Conservation (phyloP, 2,888 invertebrate genomes). For the Fissipunctia ypsillon region DNA sequence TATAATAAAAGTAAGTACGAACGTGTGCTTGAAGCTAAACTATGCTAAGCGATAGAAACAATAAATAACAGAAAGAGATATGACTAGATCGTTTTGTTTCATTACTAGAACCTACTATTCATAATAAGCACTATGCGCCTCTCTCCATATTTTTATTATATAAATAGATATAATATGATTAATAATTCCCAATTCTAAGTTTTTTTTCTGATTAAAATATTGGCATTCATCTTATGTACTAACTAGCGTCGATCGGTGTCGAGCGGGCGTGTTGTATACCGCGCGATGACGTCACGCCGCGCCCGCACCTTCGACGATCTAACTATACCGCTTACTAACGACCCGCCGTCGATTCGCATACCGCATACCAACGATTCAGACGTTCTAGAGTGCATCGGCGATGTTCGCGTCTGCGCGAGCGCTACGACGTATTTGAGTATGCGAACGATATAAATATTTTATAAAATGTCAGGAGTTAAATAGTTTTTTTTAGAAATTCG, state of each 20-base stretch:
- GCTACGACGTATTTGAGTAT: conserved; percentile 79
- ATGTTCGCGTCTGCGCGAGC: conserved; percentile 78
- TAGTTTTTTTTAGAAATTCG: conserved; percentile 85
- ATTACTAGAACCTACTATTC: conserved; percentile 87
- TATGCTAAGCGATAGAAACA: conserved; percentile 90
- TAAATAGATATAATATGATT: conserved; percentile 90
- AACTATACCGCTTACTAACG: conserved; percentile 74
- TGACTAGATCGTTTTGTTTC: conserved; percentile 90
- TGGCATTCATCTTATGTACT: conserved; percentile 88
- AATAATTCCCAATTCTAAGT: conserved; percentile 88
- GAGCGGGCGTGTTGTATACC: conserved; percentile 64
- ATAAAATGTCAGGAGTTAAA: conserved; percentile 85
- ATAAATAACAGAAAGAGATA: conserved; percentile 88
- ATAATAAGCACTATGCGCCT: conserved; percentile 90
- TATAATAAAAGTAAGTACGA: conserved; percentile 72
- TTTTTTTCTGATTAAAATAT: conserved; percentile 89
- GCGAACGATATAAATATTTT: conserved; percentile 84
- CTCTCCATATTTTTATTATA: conserved; percentile 89
- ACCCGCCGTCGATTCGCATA: conserved; percentile 73
- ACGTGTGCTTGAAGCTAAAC: conserved; percentile 90
- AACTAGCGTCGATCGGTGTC: conserved; percentile 83
- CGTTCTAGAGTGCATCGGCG: conserved; percentile 75
- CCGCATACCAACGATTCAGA: conserved; percentile 72
- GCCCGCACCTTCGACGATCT: conserved; percentile 74
- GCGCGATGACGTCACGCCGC: conserved; percentile 59